Evolutionary conservation across 2,113 vertebrate genomes (phyloP).

Genomic region (Buteo buteo): DNA sequence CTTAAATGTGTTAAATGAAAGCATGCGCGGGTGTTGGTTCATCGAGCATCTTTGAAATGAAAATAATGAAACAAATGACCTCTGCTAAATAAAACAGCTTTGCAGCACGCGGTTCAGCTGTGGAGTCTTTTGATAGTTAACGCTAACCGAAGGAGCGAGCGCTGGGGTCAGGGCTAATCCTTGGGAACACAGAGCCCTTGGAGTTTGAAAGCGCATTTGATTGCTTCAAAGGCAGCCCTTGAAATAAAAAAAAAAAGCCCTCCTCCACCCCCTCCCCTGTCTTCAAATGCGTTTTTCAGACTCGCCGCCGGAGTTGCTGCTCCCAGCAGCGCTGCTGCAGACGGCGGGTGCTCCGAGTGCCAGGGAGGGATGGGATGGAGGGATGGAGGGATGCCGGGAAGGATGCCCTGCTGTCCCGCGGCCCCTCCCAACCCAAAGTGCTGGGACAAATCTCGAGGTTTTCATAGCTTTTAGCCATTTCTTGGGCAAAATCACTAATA

Average conservation of each 20-base stretch:
- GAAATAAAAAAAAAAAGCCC: not conserved
- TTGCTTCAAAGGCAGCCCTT: not conserved
- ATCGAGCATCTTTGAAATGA: not conserved
- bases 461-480: rapidly evolving
- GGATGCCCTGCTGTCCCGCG: rapidly evolving
- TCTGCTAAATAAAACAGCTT: not conserved
- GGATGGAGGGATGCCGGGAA: too few species aligned
- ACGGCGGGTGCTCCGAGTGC: too few species aligned
- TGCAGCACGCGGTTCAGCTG: rapidly evolving
- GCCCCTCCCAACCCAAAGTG: not conserved
- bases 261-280: not conserved
- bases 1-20: not conserved
- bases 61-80: not conserved
- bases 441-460: not conserved
- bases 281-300: not conserved
- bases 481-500: too few species aligned
- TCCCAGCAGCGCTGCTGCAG: not conserved
- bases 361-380: rapidly evolving
- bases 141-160: rapidly evolving
- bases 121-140: not conserved
- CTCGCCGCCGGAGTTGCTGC: not conserved
- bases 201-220: not conserved
- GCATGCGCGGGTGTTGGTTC: rapidly evolving
- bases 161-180: not conserved
- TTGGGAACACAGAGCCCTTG: not conserved